phyloP scores from a whole-genome alignment of 2,113 vertebrate genomes.

The Aldabrachelys gigantea region DNA sequence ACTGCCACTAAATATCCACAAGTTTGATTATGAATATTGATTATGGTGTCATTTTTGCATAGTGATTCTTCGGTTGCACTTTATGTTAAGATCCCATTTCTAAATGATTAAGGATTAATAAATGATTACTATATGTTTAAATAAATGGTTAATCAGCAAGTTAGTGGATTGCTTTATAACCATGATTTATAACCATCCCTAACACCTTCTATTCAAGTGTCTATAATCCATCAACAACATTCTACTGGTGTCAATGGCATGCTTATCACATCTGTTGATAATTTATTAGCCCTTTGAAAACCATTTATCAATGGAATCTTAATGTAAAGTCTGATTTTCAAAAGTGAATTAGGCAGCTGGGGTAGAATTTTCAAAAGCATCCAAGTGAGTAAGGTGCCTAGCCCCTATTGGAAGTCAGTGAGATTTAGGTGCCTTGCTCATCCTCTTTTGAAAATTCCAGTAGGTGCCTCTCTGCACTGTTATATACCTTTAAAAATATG shows the following conservation, averaged over 20 bases:
- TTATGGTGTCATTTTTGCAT: neutral
- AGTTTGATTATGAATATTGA: neutral
- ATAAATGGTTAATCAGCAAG: neutral
- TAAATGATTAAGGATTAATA: neutral
- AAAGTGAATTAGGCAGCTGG: neutral
- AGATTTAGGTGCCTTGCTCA: neutral
- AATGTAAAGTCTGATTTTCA: neutral
- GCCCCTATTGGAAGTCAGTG: neutral
- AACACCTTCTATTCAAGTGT: neutral
- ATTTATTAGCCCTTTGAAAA: neutral
- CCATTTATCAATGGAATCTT: neutral
- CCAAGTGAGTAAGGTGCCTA: neutral
- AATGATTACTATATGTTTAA: neutral
- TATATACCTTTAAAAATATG: neutral
- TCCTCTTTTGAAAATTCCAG: neutral
- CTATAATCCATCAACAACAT: neutral
- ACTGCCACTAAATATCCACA: neutral
- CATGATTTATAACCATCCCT: neutral
- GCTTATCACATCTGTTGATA: neutral
- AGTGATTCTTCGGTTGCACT: neutral
- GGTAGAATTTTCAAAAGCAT: neutral
- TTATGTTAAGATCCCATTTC: neutral
- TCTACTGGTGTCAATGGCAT: neutral
- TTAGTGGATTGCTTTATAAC: neutral
- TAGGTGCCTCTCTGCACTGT: rapidly evolving